Base-by-base conservation (phyloP, 2,888 invertebrate species). In the Macrophya annulata region DNA sequence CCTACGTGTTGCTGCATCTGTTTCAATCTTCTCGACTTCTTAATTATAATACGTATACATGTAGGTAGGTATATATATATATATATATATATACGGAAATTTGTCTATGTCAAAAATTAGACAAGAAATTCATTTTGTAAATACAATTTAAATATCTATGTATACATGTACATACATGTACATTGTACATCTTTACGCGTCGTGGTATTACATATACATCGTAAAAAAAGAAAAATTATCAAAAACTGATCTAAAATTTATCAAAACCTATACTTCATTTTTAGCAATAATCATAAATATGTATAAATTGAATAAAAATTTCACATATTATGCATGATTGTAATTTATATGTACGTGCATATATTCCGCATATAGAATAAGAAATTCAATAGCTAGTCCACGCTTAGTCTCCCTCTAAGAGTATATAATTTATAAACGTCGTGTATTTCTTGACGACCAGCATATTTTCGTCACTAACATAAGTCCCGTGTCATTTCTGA, bases 381-480 rank as follows among this genome's bases (percentile, higher is more conserved):
- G 59, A 62, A 81, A 62, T 81, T 62, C 25, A 81, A 62, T 81
- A 17, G 59, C 62, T 8, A 43, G 12, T 43, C 10, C 55, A 6
- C 51, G 1, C 43, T n/a, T n/a, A 4, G 74, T 1, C 9, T 1
- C 9, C 40, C 17, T 25, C 43, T 17, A 1, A 31, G 40, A 21
- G 74, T 31, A 15, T 21, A 84, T 62, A 74, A 74, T 84, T 72
- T 74, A 84, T 74, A 84, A 84, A 43, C 84, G 59, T 55, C 40
- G 43, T 74, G 74, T 74, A n/a, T 74, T 25, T n/a, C 74, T n/a
- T 55, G 72, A 81, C 43, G 25, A 25, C 40, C 21, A 48, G 81
- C 40, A 81, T 85, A 85, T 85, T 85, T 85, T 85, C 82, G 81
- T 68, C 68, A 51, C 37, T 40, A 79, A 68, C 79, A 45, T 82